phyloP scores from a whole-genome alignment of 1,140 invertebrate genomes.

The Drosophila ficusphila region DNA sequence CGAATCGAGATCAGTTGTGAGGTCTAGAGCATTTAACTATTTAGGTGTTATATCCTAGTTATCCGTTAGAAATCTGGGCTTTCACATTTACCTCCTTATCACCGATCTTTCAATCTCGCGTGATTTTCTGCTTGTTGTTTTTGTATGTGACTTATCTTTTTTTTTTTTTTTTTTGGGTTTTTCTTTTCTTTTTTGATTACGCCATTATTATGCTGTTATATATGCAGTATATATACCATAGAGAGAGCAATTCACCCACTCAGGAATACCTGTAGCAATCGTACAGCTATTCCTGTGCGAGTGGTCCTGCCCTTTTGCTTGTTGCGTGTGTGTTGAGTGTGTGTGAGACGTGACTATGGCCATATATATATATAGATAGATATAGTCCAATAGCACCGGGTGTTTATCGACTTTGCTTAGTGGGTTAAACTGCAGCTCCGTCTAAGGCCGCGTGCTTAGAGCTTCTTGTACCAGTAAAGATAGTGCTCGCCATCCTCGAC shows the following conservation, averaged over 20 bases:
- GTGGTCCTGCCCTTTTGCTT: not conserved
- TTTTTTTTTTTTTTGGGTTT: not conserved
- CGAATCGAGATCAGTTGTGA: conserved; percentile 45
- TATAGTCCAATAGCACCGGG: conserved; percentile 35
- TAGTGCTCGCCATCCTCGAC: conserved; percentile 93
- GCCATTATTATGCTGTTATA: conserved; percentile 59
- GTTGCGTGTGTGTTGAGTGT: conserved; percentile 30
- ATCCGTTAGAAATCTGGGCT: conserved; percentile 1
- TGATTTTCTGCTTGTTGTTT: not conserved
- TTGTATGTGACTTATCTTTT: conserved; percentile 3
- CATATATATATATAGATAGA: conserved; percentile 22
- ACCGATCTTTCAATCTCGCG: conserved; percentile 2
- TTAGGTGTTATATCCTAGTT: conserved; percentile 9
- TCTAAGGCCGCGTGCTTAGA: conserved; percentile 87
- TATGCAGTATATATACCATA: conserved; percentile 45
- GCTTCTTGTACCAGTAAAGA: conserved; percentile 95
- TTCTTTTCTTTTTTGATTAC: conserved; percentile 58
- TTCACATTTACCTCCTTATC: conserved; percentile 8
- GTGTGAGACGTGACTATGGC: conserved; percentile 20
- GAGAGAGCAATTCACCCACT: conserved; percentile 9
- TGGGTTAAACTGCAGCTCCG: conserved; percentile 58
- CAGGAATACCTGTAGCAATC: conserved; percentile 3
- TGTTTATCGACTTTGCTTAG: conserved; percentile 41
- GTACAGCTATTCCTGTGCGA: not conserved
- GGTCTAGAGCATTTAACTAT: conserved; percentile 31